phyloP scores from a whole-genome alignment of 2,888 invertebrate genomes.

The Lordiphosa fenestrarum region DNA sequence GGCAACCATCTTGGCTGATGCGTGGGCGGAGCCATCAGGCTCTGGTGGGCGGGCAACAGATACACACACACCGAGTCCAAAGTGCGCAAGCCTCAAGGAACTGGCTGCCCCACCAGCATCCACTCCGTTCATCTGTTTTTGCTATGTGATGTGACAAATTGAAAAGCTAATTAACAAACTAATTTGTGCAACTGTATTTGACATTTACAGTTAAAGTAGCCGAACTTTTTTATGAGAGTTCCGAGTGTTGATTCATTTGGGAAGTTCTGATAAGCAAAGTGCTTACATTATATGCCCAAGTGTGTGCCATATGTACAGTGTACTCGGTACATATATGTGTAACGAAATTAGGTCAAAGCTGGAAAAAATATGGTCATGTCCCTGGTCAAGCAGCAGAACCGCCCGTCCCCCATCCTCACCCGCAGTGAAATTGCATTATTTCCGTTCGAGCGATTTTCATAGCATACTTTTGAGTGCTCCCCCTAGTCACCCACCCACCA shows the following conservation, averaged over 20 bases:
- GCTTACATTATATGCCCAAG: not conserved
- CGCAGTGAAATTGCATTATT: slow-evolving; percentile 52
- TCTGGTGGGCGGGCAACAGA: slow-evolving; percentile 53
- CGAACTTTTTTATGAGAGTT: slow-evolving; percentile 40
- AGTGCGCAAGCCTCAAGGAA: slow-evolving; percentile 45
- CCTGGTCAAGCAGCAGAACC: not conserved
- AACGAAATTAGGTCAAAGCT: slow-evolving; percentile 50
- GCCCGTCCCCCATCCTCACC: not conserved
- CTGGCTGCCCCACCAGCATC: not conserved
- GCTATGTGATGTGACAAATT: slow-evolving; percentile 51
- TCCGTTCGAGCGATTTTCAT: slow-evolving; percentile 47
- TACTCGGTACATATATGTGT: slow-evolving; percentile 1
- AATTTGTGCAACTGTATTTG: slow-evolving; percentile 68
- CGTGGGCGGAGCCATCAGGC: slow-evolving; percentile 53
- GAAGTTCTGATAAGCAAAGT: slow-evolving; percentile 5
- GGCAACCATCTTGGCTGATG: slow-evolving; percentile 64
- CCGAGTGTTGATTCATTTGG: slow-evolving; percentile 3
- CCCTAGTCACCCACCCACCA: not conserved
- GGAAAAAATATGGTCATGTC: slow-evolving; percentile 17
- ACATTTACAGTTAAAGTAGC: slow-evolving; percentile 55
- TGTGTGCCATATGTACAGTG: slow-evolving; percentile 8
- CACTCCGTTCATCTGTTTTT: slow-evolving; percentile 33
- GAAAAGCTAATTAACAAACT: slow-evolving; percentile 74
- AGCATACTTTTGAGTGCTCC: slow-evolving; percentile 47
- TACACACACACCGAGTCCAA: slow-evolving; percentile 45